Base-by-base conservation (phyloP, 2,888 invertebrate genomes). In the Aproaerema taeniolella region DNA sequence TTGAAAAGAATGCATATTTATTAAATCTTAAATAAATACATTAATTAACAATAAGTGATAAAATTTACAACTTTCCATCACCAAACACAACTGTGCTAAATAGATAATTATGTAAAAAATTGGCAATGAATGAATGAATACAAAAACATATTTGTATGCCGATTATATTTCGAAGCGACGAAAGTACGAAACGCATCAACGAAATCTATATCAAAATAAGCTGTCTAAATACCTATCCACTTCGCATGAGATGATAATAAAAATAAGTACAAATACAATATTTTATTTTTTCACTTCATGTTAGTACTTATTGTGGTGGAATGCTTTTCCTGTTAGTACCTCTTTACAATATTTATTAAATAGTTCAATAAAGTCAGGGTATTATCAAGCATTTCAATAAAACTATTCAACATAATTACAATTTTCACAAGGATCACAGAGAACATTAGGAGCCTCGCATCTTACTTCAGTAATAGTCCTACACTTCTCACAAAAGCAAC, bases 21-120 rank as follows among this genome's bases (percentile, higher is more conserved):
- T 77, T 81, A 65, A 55, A 67, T 67, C 75, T 76, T 81, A 78
- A 71, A 77, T 77, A 78, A 78, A 78, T 75, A 79, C 52, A 69
- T 60, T 63, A 60, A 66, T 52, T 60, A 68, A 69, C 69, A 75
- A 72, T 69, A 63, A 58, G 64, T 69, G 67, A 70, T 70, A 69
- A 67, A 68, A 72, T 74, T 67, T 72, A 74, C 66, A 79, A 76
- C 72, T 67, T 59, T 77, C 80, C 78, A 54, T 69, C 76, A 79
- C 77, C 78, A 56, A 61, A 60, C 61, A 47, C 43, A 47, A 55
- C 38, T 20, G 25, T 38, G 13, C 35, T 52, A 42, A 43, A 51
- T 34, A 45, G 42, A 45, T 44, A 37, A 45, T 45, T 47, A 9
- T 38, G 41, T 38, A 47, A 42, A 48, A 39, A 4, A 38, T 34